phyloP scores from a whole-genome alignment of 2,888 invertebrate species.

The Cheilosia impressa region DNA sequence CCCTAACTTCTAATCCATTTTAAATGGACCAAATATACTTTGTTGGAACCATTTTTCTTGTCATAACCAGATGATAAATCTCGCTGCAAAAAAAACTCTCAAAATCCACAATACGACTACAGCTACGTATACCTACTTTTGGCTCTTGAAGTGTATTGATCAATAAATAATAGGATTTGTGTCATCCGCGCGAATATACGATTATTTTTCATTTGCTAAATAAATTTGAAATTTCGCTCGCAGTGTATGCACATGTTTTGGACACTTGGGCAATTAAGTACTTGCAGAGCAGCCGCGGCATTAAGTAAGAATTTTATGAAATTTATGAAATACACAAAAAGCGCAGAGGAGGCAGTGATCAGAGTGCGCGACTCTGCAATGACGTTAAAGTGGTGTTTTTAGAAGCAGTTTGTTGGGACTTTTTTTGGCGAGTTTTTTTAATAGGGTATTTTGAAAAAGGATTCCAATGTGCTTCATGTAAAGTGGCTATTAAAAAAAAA shows the following conservation, averaged over 20 bases:
- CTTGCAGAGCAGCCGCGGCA: neutral
- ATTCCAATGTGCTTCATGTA: too few species aligned
- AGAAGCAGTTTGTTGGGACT: too few species aligned
- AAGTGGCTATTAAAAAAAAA: too few species aligned
- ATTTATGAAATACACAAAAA: neutral
- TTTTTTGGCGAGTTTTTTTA: too few species aligned
- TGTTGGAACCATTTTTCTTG: constrained; percentile 65
- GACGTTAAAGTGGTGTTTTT: too few species aligned
- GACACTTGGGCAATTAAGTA: constrained; percentile 60
- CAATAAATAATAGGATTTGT: constrained; percentile 69
- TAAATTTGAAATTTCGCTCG: constrained; percentile 50
- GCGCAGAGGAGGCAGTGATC: too few species aligned
- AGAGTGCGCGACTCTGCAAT: too few species aligned
- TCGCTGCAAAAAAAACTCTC: constrained; percentile 6
- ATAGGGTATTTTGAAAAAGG: too few species aligned
- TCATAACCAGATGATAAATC: constrained; percentile 73
- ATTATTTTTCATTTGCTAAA: constrained; percentile 57
- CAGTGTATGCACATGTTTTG: constrained; percentile 42
- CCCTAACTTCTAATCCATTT: constrained; percentile 54
- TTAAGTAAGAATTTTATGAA: constrained; percentile 13
- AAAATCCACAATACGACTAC: constrained; percentile 30
- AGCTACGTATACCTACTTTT: neutral
- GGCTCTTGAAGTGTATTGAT: constrained; percentile 43
- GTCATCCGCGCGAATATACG: constrained; percentile 46
- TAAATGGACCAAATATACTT: constrained; percentile 62